Base-by-base conservation (phyloP, 1,140 invertebrate species). In the Drosophila nigromelanica region DNA sequence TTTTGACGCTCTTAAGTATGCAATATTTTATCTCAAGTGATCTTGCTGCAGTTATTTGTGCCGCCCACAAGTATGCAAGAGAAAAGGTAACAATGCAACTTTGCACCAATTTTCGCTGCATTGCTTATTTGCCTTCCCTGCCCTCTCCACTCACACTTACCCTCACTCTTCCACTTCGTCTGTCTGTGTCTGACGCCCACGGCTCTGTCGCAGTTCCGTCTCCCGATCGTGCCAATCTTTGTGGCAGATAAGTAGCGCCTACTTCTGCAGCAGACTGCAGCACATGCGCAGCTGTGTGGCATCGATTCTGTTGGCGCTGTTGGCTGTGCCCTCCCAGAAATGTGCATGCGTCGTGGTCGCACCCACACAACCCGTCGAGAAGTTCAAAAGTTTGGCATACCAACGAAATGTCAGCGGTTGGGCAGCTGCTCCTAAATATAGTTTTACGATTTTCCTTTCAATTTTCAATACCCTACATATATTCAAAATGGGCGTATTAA, bases 191-290 rank as follows among this genome's bases (percentile, higher is more conserved):
- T 42, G 39, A 51, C 64, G 50, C 64, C 75, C 67, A 76, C 71
- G 47, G 40, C 30, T 18, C 18, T 48, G 50, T 50, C 50, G 55
- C 58, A 60, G 59, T 64, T 67, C 60, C 42, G 69, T 68, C 60
- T 77, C 47, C 47, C 68, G 83, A 87, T 87, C 83, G 64, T 89
- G 78, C 82, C 70, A 80, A 77, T 68, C 56, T 81, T 77, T 80
- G 77, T 70, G 63, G 81, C 81, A 86, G 80, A 86, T 81, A 76
- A 79, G 67, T 59, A 51, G 50, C 68, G 55, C 55, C 33, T 56
- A 60, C 55, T 68, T 37, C 54, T 15, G 48, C 30, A 27, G 30
- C 40, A 48, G 35, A 24, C 37, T 45, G 33, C 52, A 66, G 78
- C 81, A 86, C 81, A 68, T 79, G 80, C 71, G 58, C 66, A 33